Evolutionary conservation across 2,888 invertebrate species (phyloP).

Genomic region (Osmoderma eremita): DNA sequence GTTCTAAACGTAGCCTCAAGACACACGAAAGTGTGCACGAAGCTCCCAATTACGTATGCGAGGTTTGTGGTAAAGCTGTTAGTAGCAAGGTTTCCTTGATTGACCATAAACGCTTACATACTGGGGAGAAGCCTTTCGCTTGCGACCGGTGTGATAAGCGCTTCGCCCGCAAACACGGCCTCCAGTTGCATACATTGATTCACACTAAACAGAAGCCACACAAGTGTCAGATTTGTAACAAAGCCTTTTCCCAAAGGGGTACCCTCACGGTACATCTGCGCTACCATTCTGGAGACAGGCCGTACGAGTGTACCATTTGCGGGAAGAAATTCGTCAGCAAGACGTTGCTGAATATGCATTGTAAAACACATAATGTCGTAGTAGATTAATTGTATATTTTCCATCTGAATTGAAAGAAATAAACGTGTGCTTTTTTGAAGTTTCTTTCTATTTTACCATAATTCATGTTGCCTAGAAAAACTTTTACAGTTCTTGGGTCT

Average conservation of each 20-base stretch:
- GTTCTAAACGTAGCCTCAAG: no score
- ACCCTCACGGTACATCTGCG: slow-evolving; percentile 44
- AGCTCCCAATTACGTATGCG: slow-evolving; percentile 52
- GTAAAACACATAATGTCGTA: slow-evolving; percentile 40
- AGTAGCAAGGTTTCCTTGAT: slow-evolving; percentile 51
- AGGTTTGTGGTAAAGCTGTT: slow-evolving; percentile 61
- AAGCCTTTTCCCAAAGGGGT: slow-evolving; percentile 43
- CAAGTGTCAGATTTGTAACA: slow-evolving; percentile 43
- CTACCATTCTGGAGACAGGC: slow-evolving; percentile 45
- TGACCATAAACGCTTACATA: slow-evolving; percentile 40
- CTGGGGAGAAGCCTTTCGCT: slow-evolving; percentile 64
- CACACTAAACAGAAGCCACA: slow-evolving; percentile 44
- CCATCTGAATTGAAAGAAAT: background rate
- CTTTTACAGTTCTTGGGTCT: no score
- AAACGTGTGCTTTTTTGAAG: no score
- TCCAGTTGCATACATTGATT: slow-evolving; percentile 42
- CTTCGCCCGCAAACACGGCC: slow-evolving; percentile 35
- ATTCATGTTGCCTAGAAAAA: no score
- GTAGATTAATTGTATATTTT: slow-evolving; percentile 45
- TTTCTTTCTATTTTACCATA: no score
- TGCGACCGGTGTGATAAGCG: slow-evolving; percentile 49
- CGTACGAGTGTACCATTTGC: slow-evolving; percentile 45
- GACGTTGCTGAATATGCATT: slow-evolving; percentile 46
- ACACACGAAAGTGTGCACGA: no score
- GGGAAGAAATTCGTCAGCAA: slow-evolving; percentile 43